Evolutionary conservation across 37 sponge, comb jelly and placozoan species (phyloP).

Genomic region (Halichondria panicea): DNA sequence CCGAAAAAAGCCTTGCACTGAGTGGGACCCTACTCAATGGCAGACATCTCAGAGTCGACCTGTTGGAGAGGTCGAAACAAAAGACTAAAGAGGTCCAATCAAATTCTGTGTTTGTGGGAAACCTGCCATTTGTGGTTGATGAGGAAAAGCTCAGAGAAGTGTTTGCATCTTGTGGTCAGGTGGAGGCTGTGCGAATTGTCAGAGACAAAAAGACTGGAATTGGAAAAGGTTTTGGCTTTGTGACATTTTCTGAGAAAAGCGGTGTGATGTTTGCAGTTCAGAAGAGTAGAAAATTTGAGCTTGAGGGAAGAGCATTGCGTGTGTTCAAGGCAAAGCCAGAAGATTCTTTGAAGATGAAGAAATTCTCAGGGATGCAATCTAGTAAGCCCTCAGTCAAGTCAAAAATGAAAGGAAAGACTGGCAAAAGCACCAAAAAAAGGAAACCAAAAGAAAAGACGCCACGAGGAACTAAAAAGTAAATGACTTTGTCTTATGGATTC

Average conservation of each 20-base stretch:
- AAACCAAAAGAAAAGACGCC: no score
- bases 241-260: slow-evolving; percentile 61
- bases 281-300: slow-evolving; percentile 36
- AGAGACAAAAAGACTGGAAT: slow-evolving; percentile 70
- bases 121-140: slow-evolving; percentile 67
- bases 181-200: slow-evolving; percentile 70
- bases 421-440: no score
- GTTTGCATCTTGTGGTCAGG: slow-evolving; percentile 67
- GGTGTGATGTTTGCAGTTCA: slow-evolving; percentile 80
- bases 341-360: no score
- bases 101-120: slow-evolving; percentile 83
- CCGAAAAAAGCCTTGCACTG: slow-evolving; percentile 24
- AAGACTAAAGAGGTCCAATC: slow-evolving; percentile 27
- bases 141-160: slow-evolving; percentile 58
- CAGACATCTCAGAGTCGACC: slow-evolving; percentile 72
- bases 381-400: no score
- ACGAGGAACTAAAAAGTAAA: no score
- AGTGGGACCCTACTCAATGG: slow-evolving; percentile 56
- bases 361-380: no score
- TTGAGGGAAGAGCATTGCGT: slow-evolving; percentile 60
- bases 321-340: slow-evolving; percentile 54
- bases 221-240: slow-evolving; percentile 89
- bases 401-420: no score
- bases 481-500: no score
- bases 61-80: slow-evolving; percentile 7